phyloP scores from a whole-genome alignment of 2,888 invertebrate genomes.

The Cheiracanthium punctorium region DNA sequence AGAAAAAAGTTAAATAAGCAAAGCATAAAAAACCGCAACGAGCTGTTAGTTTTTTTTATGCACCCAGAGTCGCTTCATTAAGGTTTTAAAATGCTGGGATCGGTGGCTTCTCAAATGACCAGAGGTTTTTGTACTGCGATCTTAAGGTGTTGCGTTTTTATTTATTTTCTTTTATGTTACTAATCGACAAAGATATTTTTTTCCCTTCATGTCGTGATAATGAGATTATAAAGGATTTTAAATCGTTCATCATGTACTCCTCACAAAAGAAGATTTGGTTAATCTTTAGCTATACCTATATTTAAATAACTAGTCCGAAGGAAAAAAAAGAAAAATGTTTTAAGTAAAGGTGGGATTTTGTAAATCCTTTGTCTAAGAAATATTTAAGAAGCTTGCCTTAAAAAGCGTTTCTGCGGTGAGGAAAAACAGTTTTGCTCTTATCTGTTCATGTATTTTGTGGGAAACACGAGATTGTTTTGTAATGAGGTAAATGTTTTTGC shows the following conservation, averaged over 20 bases:
- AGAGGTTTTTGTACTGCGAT: slow-evolving; percentile 61
- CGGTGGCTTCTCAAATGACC: slow-evolving; percentile 66
- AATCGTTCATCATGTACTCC: slow-evolving; percentile 54
- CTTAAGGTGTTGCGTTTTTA: slow-evolving; percentile 44
- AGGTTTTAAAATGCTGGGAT: slow-evolving; percentile 66
- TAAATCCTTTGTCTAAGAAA: slow-evolving; percentile 33
- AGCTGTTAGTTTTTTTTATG: slow-evolving; percentile 65
- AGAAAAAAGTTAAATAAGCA: slow-evolving; percentile 51
- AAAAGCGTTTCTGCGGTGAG: slow-evolving; percentile 1
- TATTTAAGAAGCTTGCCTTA: slow-evolving; percentile 24
- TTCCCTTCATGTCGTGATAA: slow-evolving; percentile 37
- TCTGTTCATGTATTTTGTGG: slow-evolving; percentile 10
- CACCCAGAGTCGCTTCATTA: slow-evolving; percentile 56
- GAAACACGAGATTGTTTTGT: slow-evolving; percentile 34
- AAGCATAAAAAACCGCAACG: slow-evolving; percentile 64
- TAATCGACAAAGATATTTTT: slow-evolving; percentile 56
- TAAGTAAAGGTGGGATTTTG: slow-evolving; percentile 20
- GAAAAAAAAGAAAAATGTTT: neutral
- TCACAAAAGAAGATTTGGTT: slow-evolving; percentile 55
- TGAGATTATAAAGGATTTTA: slow-evolving; percentile 68
- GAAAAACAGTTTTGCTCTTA: neutral
- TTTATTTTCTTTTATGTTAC: slow-evolving; percentile 27
- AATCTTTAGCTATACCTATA: slow-evolving; percentile 55
- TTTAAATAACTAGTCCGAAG: slow-evolving; percentile 59
- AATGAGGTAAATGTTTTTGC: slow-evolving; percentile 33